Evolutionary conservation across 2,113 vertebrate species (phyloP).

Genomic region (Peromyscus polionotus): DNA sequence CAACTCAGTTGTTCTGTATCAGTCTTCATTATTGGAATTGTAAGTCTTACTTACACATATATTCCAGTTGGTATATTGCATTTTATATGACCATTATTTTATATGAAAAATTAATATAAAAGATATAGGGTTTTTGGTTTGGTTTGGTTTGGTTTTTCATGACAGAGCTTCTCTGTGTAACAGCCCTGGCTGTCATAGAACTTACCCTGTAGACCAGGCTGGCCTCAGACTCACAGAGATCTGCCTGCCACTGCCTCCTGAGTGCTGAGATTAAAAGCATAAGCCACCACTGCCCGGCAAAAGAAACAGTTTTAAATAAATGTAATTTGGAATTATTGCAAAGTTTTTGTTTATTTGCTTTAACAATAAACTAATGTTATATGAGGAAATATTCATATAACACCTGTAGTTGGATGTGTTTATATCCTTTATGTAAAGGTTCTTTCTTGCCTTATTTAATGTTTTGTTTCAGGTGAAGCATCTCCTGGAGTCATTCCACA

Average conservation of each 20-base stretch:
- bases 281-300: not conserved
- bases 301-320: slow-evolving; percentile 16
- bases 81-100: not conserved
- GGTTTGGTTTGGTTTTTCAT: no score
- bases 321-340: slow-evolving; percentile 7
- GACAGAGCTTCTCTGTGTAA: no score
- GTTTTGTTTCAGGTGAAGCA: slow-evolving; percentile 85
- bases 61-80: not conserved
- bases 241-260: no score
- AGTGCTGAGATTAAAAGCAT: no score
- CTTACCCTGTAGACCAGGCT: no score
- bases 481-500: slow-evolving; percentile 80
- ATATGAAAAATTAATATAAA: not conserved
- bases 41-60: not conserved
- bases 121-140: not conserved
- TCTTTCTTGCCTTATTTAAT: slow-evolving; percentile 34
- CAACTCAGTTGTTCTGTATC: not conserved
- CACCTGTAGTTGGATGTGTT: not conserved
- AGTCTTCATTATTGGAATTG: not conserved
- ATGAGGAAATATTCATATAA: not conserved
- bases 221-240: no score
- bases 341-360: not conserved
- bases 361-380: not conserved
- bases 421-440: not conserved
- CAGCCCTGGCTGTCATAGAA: no score